Evolutionary conservation across 2,797 vertebrate genomes (phyloP).

Genomic region (Helostoma temminkii): DNA sequence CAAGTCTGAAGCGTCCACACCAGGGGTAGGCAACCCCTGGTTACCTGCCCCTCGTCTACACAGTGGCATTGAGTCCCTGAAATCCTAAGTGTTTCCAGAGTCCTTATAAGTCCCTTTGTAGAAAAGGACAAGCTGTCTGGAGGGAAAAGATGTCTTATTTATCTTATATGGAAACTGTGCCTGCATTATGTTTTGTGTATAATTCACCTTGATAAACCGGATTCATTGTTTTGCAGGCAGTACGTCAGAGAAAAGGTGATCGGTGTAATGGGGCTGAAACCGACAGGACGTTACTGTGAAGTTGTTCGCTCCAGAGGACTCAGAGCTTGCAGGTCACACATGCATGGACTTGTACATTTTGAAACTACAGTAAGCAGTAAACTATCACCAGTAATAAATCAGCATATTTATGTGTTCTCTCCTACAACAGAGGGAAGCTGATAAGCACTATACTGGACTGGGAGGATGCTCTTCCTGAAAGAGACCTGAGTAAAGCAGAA

Average conservation of each 20-base stretch:
- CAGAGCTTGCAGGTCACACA: slow-evolving; percentile 91
- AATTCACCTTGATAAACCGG: background rate
- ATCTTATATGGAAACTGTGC: background rate
- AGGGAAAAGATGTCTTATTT: background rate
- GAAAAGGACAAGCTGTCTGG: background rate
- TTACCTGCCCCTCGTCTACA: too few relatives aligned
- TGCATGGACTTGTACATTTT: background rate
- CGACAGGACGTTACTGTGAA: slow-evolving; percentile 91
- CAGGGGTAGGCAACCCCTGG: too few relatives aligned
- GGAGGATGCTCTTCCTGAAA: slow-evolving; percentile 94
- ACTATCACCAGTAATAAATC: background rate
- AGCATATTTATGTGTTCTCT: background rate
- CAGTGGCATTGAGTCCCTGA: background rate
- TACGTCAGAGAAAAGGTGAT: slow-evolving; percentile 93
- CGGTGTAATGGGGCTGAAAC: slow-evolving; percentile 97
- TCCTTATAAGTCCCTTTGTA: background rate
- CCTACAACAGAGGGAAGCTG: slow-evolving; percentile 88
- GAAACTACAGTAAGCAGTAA: background rate
- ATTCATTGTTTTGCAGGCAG: slow-evolving; percentile 84
- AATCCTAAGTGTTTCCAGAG: background rate
- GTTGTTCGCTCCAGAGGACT: slow-evolving; percentile 92
- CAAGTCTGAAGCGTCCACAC: background rate
- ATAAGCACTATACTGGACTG: slow-evolving; percentile 96
- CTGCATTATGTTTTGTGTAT: background rate
- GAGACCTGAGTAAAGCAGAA: slow-evolving; percentile 90